Base-by-base conservation (phyloP, 2,888 invertebrate species). In the Troides aeacus region DNA sequence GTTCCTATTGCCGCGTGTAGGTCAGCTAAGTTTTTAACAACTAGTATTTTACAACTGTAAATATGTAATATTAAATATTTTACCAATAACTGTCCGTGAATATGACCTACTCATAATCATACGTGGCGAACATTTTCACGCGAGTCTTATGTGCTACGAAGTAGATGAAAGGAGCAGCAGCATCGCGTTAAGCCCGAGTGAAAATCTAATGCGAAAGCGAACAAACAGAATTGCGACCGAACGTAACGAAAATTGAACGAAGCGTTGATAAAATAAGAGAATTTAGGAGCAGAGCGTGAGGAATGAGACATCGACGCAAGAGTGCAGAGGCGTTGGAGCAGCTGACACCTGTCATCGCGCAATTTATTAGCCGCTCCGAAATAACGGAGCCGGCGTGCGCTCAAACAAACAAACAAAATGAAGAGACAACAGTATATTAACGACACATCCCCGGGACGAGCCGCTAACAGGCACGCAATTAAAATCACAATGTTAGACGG, bases 301-400 rank as follows among this genome's bases (percentile, higher is more conserved):
- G 90, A 92, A 92, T 92, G 91, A 91, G 90, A 90, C 92, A 90
- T 91, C 91, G 90, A 88, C 92, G 91, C 91, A 88, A 89, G 92
- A 92, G 92, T 91, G 92, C 92, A 91, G 90, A 91, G 92, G 92
- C 92, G 92, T 87, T 87, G 84, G 88, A 89, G 90, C 92, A 90
- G 91, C 92, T 92, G 92, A 92, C 92, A 92, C 88, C 90, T 92
- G 92, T 92, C 92, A 92, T 92, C 92, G 86, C 87, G 90, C 92
- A 89, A 92, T 92, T 92, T 92, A 92, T 92, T 90, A 90, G 87
- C 80, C 86, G 89, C 89, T 89, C 91, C 90, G 89, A 92, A 92
- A 92, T 92, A 92, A 90, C 91, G 84, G 89, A 87, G 89, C 86
- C 90, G 88, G 82, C 86, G 90, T 89, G 89, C 90, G 89, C 84